Evolutionary conservation across 35 echinoderm and acorn worm genomes (phyloP), one percentile per base, ranked within the genome.

Genomic region (Heliocidaris erythrogramma): DNA sequence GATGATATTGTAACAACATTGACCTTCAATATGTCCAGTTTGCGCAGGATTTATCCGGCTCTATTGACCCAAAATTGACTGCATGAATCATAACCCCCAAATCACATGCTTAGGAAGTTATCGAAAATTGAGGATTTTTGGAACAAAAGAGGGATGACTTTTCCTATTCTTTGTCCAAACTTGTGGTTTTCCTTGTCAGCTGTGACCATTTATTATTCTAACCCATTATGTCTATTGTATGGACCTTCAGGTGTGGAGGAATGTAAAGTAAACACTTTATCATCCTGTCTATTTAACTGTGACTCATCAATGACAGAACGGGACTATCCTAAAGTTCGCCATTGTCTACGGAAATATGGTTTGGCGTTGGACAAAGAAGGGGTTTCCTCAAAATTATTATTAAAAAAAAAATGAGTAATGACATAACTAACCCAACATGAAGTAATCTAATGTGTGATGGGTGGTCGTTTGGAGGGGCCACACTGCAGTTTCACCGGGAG

Each of bases 41-140:
- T 78, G 21, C 27, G n/a, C 65, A 78, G 65, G 65, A 42, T 27
- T 27, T 78, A n/a, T 78, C 27, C 8, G 18, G 21, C 65, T 78
- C 27, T 78, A 29, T 78, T n/a, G 65, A 78, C 65, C 61, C 65
- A 78, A 78, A 78, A 78, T 78, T 78, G 2, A 78, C 65, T 78
- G 18, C 65, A 78, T 78, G 65, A 78, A 78, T 78, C 65, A 78
- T 78, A 5, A 5, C 65, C 65, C 65, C 65, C 4, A 78, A 78
- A 78, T 78, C 65, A 78, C 65, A 78, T 78, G 65, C 65, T 78
- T 78, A 78, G 65, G 65, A 78, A 78, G 65, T 78, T 78, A 78
- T 78, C 65, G 17, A 78, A 78, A 78, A 78, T 27, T 78, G 65
- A 78, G 65, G 65, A 78, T 78, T 78, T 78, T 78, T n/a, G 9